Percentiles rank a stretch among this genome's conserved stretches.
Evolutionary conservation across 1,140 invertebrate genomes (phyloP).

Genomic region (Cydia strobilella): DNA sequence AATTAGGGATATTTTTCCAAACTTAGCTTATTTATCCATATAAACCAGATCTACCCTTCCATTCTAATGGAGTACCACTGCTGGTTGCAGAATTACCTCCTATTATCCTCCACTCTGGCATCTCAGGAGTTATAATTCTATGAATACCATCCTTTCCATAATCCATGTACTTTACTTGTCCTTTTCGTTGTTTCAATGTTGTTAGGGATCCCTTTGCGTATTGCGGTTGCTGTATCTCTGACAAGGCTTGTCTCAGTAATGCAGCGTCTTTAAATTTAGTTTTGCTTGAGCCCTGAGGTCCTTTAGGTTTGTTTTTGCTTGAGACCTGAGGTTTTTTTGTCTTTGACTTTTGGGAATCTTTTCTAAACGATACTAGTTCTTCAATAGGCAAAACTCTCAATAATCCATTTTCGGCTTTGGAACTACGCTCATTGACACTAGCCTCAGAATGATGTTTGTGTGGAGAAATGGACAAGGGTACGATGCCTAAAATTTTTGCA

Average conservation of each 20-base stretch:
- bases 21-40: neutral
- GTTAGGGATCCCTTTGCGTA: neutral
- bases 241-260: neutral
- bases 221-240: neutral
- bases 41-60: conserved; percentile 50
- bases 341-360: neutral
- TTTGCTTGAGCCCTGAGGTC: neutral
- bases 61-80: conserved; percentile 55
- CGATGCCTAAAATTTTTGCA: conserved; percentile 48
- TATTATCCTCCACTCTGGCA: conserved; percentile 51
- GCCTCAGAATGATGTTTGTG: neutral
- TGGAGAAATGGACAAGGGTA: conserved; percentile 47
- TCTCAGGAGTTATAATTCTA: conserved; percentile 22
- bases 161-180: neutral
- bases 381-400: conserved; percentile 1
- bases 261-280: neutral
- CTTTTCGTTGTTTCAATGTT: neutral
- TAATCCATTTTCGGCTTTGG: neutral
- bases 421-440: neutral
- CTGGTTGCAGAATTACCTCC: conserved; percentile 55
- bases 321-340: neutral
- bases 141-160: neutral
- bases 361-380: neutral
- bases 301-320: neutral
- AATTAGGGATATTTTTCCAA: neutral